A percentile compares a stretch with the other conserved stretches of the same genome.
Conservation (phyloP, 2,113 vertebrate genomes). For the Suncus etruscus region DNA sequence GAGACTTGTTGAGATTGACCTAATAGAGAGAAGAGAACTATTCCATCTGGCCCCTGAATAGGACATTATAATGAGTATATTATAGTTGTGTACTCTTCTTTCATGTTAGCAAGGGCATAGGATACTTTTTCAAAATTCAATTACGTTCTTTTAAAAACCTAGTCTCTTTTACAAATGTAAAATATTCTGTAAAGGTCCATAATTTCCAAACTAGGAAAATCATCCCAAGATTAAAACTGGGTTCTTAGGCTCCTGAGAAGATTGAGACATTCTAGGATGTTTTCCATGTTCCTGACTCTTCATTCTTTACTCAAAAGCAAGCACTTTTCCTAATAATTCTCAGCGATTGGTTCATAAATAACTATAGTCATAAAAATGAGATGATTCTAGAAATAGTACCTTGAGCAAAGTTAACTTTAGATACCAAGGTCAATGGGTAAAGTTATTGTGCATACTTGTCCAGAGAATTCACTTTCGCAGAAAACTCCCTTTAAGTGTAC, state of each 20-base stretch:
- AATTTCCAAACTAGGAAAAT: slow-evolving; percentile 51
- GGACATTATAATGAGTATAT: slow-evolving; percentile 78
- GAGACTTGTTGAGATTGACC: slow-evolving; percentile 67
- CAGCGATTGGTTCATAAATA: slow-evolving; percentile 4
- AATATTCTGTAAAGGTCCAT: slow-evolving; percentile 68
- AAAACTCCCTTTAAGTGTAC: slow-evolving; percentile 34
- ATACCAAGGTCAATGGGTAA: background rate
- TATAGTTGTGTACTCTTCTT: slow-evolving; percentile 72
- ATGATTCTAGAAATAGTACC: slow-evolving; percentile 40
- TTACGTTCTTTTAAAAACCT: slow-evolving; percentile 76
- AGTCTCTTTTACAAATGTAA: slow-evolving; percentile 74
- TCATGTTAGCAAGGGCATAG: slow-evolving; percentile 75
- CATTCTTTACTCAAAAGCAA: background rate
- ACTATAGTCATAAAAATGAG: background rate
- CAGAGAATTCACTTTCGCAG: slow-evolving; percentile 35
- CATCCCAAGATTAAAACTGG: slow-evolving; percentile 15
- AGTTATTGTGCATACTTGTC: background rate
- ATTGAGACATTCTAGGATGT: background rate
- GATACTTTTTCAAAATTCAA: slow-evolving; percentile 77
- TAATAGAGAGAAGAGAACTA: slow-evolving; percentile 57
- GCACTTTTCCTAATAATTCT: background rate
- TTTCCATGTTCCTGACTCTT: background rate
- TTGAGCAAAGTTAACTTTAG: slow-evolving; percentile 30
- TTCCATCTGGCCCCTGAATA: slow-evolving; percentile 69
- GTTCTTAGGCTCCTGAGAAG: background rate